phyloP scores from a whole-genome alignment of 1,140 invertebrate species.

The Rhizoglyphus robini region DNA sequence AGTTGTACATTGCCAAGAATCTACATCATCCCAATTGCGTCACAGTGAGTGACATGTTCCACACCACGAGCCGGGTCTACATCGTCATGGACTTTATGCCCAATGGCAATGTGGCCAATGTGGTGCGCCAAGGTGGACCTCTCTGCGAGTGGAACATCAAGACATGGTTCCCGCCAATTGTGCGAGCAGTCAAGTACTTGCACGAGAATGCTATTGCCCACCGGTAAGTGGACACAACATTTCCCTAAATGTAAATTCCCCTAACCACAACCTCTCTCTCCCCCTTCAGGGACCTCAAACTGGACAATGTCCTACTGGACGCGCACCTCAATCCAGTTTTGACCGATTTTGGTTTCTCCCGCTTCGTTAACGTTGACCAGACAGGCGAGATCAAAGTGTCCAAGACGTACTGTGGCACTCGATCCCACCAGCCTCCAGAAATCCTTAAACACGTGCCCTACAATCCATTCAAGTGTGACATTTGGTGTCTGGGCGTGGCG shows the following conservation, averaged over 20 bases:
- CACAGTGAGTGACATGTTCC: not conserved
- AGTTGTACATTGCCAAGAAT: slow-evolving; percentile 14
- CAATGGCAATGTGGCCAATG: slow-evolving; percentile 12
- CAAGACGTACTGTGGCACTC: slow-evolving; percentile 11
- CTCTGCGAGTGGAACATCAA: slow-evolving; percentile 17
- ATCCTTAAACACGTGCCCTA: slow-evolving; percentile 25
- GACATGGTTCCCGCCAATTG: slow-evolving; percentile 16
- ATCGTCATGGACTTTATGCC: slow-evolving; percentile 21
- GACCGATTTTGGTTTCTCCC: slow-evolving; percentile 17
- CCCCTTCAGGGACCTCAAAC: slow-evolving; percentile 15
- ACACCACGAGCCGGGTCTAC: slow-evolving; percentile 9
- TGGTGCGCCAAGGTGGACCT: slow-evolving; percentile 13
- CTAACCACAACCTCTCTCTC: no score
- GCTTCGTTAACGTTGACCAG: slow-evolving; percentile 1
- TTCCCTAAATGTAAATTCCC: no score
- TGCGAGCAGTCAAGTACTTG: slow-evolving; percentile 10
- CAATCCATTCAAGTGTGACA: slow-evolving; percentile 24
- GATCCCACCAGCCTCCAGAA: slow-evolving; percentile 18
- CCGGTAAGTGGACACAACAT: no score
- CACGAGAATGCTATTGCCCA: slow-evolving; percentile 15
- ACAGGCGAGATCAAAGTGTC: not conserved
- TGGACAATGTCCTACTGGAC: slow-evolving; percentile 17
- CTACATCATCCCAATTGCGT: slow-evolving; percentile 20
- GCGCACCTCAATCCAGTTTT: slow-evolving; percentile 14
- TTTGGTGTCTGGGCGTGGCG: slow-evolving; percentile 30